phyloP scores from a whole-genome alignment of 2,888 invertebrate genomes.

The Norana najaformis region DNA sequence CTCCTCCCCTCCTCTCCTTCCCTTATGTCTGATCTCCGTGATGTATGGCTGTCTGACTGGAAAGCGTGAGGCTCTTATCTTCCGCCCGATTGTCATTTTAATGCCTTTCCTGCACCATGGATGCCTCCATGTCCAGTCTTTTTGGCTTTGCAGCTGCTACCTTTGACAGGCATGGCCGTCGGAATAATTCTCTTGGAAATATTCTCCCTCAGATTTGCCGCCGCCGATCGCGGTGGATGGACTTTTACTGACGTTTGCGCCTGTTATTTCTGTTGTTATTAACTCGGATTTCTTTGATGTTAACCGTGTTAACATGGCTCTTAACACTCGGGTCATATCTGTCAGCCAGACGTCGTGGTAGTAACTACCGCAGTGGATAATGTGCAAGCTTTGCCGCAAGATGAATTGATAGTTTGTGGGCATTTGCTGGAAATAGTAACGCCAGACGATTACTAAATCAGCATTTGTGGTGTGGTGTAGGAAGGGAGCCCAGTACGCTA shows the following conservation, averaged over 20 bases:
- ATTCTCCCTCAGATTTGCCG: background rate
- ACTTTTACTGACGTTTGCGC: background rate
- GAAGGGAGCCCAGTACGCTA: background rate
- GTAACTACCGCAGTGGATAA: background rate
- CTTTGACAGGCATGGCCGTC: background rate
- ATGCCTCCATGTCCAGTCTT: background rate
- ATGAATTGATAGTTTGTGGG: background rate
- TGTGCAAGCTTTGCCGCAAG: background rate
- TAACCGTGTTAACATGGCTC: background rate
- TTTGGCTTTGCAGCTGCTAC: background rate
- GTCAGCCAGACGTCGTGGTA: background rate
- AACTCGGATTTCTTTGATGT: slow-evolving; percentile 13
- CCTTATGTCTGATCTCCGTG: background rate
- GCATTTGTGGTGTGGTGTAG: background rate
- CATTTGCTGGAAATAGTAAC: background rate
- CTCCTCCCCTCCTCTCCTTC: background rate
- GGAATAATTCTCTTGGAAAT: background rate
- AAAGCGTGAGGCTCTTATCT: background rate
- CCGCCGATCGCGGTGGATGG: background rate
- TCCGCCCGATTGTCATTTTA: background rate
- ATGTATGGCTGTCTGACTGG: background rate
- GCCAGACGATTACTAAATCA: background rate
- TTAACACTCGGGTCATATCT: background rate
- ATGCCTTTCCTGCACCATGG: background rate
- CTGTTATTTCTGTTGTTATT: slow-evolving; percentile 7